Evolutionary conservation across 2,113 vertebrate species (phyloP).

Genomic region (Eretmochelys imbricata): DNA sequence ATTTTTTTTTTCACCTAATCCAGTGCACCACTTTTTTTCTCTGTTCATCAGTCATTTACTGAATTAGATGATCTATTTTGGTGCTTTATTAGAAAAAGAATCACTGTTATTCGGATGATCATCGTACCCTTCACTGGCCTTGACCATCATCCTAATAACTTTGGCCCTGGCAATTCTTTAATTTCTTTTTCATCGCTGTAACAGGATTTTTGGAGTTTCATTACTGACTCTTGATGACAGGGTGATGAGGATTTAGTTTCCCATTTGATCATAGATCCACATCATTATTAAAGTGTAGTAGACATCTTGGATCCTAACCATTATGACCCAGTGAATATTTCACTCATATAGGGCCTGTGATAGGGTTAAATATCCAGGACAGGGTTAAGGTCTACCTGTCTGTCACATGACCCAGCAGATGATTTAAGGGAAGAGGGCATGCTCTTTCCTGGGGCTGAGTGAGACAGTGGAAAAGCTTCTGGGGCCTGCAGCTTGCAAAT

Average conservation of each 20-base stretch:
- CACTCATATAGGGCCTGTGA: not conserved
- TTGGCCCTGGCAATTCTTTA: not conserved
- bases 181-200: not conserved
- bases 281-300: not conserved
- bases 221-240: slow-evolving; percentile 2
- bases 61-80: slow-evolving; percentile 24
- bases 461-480: not conserved
- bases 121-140: not conserved
- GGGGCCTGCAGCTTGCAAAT: not conserved
- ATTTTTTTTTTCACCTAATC: not conserved
- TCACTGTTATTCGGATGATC: not conserved
- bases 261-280: not conserved
- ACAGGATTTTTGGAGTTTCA: slow-evolving; percentile 27
- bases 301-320: not conserved
- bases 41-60: not conserved
- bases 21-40: not conserved
- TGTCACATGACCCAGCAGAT: not conserved
- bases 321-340: not conserved
- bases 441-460: not conserved
- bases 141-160: not conserved
- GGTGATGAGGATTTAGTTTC: not conserved
- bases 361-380: not conserved
- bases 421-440: not conserved
- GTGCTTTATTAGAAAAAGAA: not conserved
- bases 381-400: not conserved